A percentile compares a stretch with the other conserved stretches of the same genome.
Evolutionary conservation across 2,113 vertebrate species (phyloP).

Genomic region (Hyperoodon ampullatus): DNA sequence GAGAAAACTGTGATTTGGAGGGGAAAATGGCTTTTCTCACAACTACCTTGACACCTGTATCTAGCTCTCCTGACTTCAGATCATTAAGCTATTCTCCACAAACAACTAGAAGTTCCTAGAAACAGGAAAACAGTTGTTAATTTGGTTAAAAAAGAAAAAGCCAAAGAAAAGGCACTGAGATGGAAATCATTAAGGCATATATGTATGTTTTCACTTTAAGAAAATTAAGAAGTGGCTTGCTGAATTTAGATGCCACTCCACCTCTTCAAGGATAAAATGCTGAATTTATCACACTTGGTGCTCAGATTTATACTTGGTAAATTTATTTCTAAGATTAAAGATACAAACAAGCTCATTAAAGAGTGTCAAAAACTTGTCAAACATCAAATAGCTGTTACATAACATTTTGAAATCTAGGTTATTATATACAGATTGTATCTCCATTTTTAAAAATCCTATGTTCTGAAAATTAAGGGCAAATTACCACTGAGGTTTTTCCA

Average conservation of each 20-base stretch:
- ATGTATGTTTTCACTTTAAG: background rate
- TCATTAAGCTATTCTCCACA: background rate
- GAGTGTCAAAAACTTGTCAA: slow-evolving; percentile 73
- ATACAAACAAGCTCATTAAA: slow-evolving; percentile 71
- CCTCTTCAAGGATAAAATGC: slow-evolving; percentile 46
- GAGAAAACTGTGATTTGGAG: background rate
- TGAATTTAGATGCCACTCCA: slow-evolving; percentile 40
- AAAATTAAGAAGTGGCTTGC: slow-evolving; percentile 2
- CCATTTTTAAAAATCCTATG: background rate
- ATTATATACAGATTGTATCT: slow-evolving; percentile 69
- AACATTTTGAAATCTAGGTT: slow-evolving; percentile 62
- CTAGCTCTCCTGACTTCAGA: background rate
- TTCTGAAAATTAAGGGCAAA: slow-evolving; percentile 60
- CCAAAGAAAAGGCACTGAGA: background rate
- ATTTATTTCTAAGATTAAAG: slow-evolving; percentile 71
- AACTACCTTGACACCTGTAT: background rate
- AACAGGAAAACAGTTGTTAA: background rate
- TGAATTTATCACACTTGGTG: background rate
- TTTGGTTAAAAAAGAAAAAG: background rate
- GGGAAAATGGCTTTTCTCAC: background rate
- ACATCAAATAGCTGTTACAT: slow-evolving; percentile 60
- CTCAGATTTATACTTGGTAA: slow-evolving; percentile 46
- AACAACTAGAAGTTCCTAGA: background rate
- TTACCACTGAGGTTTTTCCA: slow-evolving; percentile 46
- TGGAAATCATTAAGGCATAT: background rate